These are phyloP conservation scores for Metopolophium dirhodum DNA, from an alignment of 1,140 invertebrate genomes.

Conservation along the genomic window DNA sequence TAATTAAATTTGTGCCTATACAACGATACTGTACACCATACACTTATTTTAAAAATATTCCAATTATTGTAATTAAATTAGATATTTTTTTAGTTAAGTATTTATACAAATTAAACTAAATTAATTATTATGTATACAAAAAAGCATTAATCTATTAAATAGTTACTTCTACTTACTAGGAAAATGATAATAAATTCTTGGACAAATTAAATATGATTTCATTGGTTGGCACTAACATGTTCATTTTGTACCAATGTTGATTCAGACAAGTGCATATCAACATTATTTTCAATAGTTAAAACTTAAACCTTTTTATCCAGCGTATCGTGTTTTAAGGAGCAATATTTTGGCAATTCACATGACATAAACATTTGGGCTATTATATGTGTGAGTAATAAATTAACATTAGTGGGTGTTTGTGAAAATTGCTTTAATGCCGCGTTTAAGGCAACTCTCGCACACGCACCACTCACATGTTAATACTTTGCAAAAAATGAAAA, in stretches of 20 bases:
- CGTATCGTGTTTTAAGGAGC: too few species aligned
- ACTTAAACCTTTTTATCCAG: too few species aligned
- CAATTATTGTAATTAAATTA: conserved; percentile 47
- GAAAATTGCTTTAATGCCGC: too few species aligned
- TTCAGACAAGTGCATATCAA: not conserved
- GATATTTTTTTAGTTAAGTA: conserved; percentile 53
- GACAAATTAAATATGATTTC: not conserved
- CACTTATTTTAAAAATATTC: conserved; percentile 21
- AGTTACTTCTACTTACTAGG: not conserved
- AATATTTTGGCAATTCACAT: too few species aligned
- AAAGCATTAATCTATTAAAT: conserved; percentile 24
- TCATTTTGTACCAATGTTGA: not conserved
- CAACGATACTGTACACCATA: conserved; percentile 29
- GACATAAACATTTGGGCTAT: too few species aligned
- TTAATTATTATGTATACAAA: conserved; percentile 36
- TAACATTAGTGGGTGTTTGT: too few species aligned
- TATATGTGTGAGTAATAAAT: too few species aligned
- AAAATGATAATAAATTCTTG: not conserved
- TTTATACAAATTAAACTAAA: conserved; percentile 46
- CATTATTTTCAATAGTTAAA: too few species aligned
- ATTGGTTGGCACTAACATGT: not conserved
- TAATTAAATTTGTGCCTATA: conserved; percentile 43
- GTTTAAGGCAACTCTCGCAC: too few species aligned
- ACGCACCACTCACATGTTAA: too few species aligned
- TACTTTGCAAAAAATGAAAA: too few species aligned